Conservation (phyloP, 1,140 invertebrate genomes). For the Plectus sambesii region DNA sequence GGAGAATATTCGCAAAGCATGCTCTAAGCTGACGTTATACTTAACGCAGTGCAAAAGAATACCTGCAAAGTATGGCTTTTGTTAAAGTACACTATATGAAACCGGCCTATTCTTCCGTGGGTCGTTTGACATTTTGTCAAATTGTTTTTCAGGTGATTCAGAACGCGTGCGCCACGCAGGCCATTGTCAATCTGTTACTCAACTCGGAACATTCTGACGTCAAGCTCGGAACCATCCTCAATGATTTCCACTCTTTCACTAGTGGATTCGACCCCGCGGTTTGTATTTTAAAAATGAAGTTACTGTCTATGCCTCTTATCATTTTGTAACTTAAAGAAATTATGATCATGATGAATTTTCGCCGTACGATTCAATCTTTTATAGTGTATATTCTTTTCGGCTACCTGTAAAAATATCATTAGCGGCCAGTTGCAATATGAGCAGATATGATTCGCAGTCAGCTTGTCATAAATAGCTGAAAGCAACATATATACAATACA, state of each 20-base stretch:
- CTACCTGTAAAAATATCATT: too few relatives aligned
- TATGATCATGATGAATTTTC: slow-evolving; percentile 7
- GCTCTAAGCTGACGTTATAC: too few relatives aligned
- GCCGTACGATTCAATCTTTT: neutral
- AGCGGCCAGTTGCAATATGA: too few relatives aligned
- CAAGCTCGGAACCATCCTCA: slow-evolving; percentile 70
- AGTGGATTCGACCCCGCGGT: slow-evolving; percentile 73
- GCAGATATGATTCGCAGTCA: too few relatives aligned
- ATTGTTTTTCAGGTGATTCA: slow-evolving; percentile 70
- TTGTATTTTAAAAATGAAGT: slow-evolving; percentile 22
- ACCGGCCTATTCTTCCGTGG: too few relatives aligned
- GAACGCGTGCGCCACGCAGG: slow-evolving; percentile 98
- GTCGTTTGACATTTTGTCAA: slow-evolving; percentile 15
- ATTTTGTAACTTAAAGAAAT: slow-evolving; percentile 16
- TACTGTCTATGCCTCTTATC: slow-evolving; percentile 12
- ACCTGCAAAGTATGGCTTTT: too few relatives aligned
- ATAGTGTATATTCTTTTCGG: too few relatives aligned
- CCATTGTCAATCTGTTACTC: slow-evolving; percentile 82
- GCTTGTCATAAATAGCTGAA: too few relatives aligned
- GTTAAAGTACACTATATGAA: too few relatives aligned
- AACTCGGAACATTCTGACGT: slow-evolving; percentile 68
- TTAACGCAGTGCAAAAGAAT: too few relatives aligned
- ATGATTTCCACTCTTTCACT: slow-evolving; percentile 83
- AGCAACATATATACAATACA: too few relatives aligned
- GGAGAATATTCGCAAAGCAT: too few relatives aligned